These are phyloP conservation scores for Scolopax mira DNA, from an alignment of 2,113 vertebrate species.

Conservation along the genomic window DNA sequence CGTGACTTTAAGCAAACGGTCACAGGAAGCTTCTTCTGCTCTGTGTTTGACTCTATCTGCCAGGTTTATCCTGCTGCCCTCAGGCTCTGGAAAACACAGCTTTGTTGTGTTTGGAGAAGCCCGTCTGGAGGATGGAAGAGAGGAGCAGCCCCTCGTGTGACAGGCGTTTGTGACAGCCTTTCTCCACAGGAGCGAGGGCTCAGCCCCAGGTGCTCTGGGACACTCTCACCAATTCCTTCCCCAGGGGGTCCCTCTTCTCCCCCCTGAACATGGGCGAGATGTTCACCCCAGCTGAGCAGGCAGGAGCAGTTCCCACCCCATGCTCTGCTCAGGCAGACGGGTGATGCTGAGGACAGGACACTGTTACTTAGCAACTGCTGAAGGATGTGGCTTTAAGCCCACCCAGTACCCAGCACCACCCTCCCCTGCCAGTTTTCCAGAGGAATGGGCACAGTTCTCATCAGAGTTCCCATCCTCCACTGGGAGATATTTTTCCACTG, in stretches of 20 bases:
- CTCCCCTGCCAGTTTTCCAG: accelerated
- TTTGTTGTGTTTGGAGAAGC: background rate
- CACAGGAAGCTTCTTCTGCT: background rate
- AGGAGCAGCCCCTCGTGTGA: background rate
- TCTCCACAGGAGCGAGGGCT: background rate
- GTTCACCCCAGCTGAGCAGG: background rate
- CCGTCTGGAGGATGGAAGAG: background rate
- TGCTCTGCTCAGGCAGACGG: background rate
- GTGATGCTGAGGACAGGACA: background rate
- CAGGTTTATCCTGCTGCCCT: background rate
- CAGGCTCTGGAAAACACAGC: background rate
- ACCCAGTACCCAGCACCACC: background rate
- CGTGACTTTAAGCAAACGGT: background rate
- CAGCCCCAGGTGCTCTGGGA: background rate
- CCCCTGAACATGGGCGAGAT: accelerated
- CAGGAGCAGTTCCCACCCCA: background rate
- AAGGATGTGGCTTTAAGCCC: background rate
- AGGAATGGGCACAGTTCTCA: background rate
- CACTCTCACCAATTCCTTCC: accelerated
- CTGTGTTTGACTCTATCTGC: background rate
- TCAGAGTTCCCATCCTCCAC: accelerated
- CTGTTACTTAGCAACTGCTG: constrained; percentile 13
- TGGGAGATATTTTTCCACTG: accelerated
- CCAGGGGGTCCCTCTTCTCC: background rate
- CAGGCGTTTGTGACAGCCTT: background rate